These are phyloP conservation scores for Danio jaintianensis DNA, from an alignment of 2,797 vertebrate genomes.

Conservation along the genomic window DNA sequence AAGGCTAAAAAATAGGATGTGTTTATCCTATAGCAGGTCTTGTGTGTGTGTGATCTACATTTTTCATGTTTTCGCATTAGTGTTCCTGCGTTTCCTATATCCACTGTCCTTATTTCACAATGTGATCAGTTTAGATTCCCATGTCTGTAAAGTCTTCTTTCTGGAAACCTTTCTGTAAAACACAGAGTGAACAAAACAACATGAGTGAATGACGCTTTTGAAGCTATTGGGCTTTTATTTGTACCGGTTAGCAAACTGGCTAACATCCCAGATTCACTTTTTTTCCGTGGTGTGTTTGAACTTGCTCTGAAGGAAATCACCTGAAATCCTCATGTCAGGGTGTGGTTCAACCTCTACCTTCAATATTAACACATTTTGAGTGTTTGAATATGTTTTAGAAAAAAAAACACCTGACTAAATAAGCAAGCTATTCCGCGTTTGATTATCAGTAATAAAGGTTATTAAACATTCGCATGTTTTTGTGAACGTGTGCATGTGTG, in stretches of 20 bases:
- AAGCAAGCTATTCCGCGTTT: not conserved
- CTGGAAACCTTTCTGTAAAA: conserved; percentile 76
- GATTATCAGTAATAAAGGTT: not conserved
- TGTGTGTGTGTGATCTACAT: not conserved
- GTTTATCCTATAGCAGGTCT: not conserved
- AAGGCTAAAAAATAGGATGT: not conserved
- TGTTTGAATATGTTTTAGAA: conserved; percentile 34
- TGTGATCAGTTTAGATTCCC: conserved; percentile 43
- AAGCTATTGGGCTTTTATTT: not conserved
- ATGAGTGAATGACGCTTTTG: conserved; percentile 20
- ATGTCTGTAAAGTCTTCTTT: conserved; percentile 67
- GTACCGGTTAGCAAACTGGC: conserved; percentile 4
- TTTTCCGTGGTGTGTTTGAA: conserved; percentile 64
- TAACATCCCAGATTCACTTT: not conserved
- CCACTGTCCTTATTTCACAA: not conserved
- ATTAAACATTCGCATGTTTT: not conserved
- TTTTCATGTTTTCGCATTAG: not conserved
- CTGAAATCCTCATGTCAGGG: conserved; percentile 60
- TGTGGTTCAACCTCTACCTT: conserved; percentile 63
- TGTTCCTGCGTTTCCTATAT: not conserved
- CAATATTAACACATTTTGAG: conserved; percentile 43
- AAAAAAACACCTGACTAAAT: conserved; percentile 21
- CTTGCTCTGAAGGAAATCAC: conserved; percentile 67
- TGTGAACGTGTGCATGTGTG: conserved; percentile 21
- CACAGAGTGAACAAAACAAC: conserved; percentile 53